A percentile compares a stretch with the other conserved stretches of the same genome.
phyloP scores from a whole-genome alignment of 2,888 invertebrate species.

The Ligdia adustata region DNA sequence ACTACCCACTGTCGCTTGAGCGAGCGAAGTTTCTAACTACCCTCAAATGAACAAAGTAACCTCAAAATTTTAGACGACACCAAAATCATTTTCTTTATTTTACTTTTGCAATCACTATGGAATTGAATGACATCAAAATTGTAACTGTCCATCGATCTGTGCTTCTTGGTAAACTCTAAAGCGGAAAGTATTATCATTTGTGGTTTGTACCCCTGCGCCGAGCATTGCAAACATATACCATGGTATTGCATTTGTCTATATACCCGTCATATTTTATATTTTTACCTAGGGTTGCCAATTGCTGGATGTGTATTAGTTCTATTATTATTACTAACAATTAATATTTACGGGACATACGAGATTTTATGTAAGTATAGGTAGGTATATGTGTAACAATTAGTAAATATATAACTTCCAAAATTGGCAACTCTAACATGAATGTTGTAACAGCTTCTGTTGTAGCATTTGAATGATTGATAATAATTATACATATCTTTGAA shows the following conservation, averaged over 20 bases:
- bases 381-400: too few relatives aligned
- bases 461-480: constrained; percentile 48
- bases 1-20: constrained; percentile 54
- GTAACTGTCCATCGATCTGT: constrained; percentile 66
- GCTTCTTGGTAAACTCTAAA: constrained; percentile 84
- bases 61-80: constrained; percentile 34
- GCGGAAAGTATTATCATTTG: constrained; percentile 77
- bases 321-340: neutral
- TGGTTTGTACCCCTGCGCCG: constrained; percentile 75
- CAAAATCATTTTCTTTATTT: constrained; percentile 43
- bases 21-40: constrained; percentile 43
- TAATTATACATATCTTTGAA: constrained; percentile 9
- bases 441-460: constrained; percentile 71
- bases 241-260: constrained; percentile 71
- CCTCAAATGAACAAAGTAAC: constrained; percentile 25
- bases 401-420: constrained; percentile 16
- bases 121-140: constrained; percentile 44
- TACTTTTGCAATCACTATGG: constrained; percentile 63
- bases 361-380: too few relatives aligned
- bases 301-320: constrained; percentile 17
- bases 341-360: neutral
- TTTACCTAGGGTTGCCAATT: constrained; percentile 49
- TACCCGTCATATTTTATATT: constrained; percentile 49
- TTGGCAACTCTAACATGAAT: constrained; percentile 60
- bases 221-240: constrained; percentile 66